Conservation (phyloP, 2,113 vertebrate genomes). For the Odocoileus virginianus region DNA sequence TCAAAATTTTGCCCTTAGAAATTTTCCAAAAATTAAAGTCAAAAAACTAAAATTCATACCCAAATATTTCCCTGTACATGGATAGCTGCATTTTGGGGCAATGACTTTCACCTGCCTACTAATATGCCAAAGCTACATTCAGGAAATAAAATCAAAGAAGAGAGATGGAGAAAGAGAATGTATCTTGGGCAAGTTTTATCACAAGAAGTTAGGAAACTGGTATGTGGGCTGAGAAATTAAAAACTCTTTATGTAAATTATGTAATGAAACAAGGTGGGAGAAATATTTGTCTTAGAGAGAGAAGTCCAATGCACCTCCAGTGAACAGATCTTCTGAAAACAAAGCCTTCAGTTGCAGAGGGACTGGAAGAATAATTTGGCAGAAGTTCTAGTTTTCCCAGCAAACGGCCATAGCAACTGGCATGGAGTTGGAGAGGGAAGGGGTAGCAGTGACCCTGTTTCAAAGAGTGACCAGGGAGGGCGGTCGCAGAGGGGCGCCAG, state of each 20-base stretch:
- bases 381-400: not conserved
- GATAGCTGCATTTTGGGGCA: not conserved
- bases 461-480: not conserved
- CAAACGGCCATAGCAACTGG: not conserved
- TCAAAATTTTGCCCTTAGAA: not conserved
- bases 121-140: not conserved
- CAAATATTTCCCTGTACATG: not conserved
- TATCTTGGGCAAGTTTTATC: not conserved
- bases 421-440: not conserved
- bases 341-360: not conserved
- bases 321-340: not conserved
- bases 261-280: not conserved
- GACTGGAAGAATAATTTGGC: not conserved
- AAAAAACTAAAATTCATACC: not conserved
- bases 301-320: not conserved
- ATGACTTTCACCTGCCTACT: not conserved
- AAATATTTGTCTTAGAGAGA: not conserved
- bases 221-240: not conserved
- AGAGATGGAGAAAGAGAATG: not conserved
- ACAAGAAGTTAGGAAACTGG: slow-evolving; percentile 12
- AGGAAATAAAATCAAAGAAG: not conserved
- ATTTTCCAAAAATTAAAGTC: not conserved
- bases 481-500: accelerated
- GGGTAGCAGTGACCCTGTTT: not conserved
- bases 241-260: slow-evolving; percentile 4